A percentile compares a stretch with the other conserved stretches of the same genome.
These are phyloP conservation scores for Laspeyria flexula DNA, from an alignment of 2,888 invertebrate genomes.

Conservation along the genomic window DNA sequence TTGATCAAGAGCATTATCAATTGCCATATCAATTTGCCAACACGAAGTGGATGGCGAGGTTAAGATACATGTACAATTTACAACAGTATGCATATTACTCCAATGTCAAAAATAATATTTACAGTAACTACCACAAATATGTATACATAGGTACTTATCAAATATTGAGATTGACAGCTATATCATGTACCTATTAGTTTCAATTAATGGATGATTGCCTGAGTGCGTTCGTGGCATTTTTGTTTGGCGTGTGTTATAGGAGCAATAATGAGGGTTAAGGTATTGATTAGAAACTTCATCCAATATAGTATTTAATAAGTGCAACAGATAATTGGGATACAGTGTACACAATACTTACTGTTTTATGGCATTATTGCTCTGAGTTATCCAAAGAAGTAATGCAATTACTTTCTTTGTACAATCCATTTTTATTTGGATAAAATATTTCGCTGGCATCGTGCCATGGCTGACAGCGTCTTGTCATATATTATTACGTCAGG, in stretches of 20 bases:
- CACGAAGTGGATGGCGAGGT: conserved; percentile 59
- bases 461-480: neutral
- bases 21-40: conserved; percentile 73
- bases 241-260: neutral
- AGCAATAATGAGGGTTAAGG: neutral
- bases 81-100: conserved; percentile 21
- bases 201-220: neutral
- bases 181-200: neutral
- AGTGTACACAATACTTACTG: no score
- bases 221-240: neutral
- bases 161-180: neutral
- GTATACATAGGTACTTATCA: neutral
- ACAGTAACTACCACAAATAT: conserved; percentile 34
- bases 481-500: conserved; percentile 4
- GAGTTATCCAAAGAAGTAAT: neutral
- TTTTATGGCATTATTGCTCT: no score
- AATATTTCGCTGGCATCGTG: neutral
- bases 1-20: conserved; percentile 49
- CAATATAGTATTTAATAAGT: neutral
- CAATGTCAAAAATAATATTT: conserved; percentile 45
- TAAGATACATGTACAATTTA: conserved; percentile 15
- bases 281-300: neutral
- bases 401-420: neutral
- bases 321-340: neutral
- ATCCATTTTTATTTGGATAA: neutral